These are phyloP conservation scores for Flexamia atlantica DNA, from an alignment of 2,888 invertebrate genomes.

Conservation along the genomic window DNA sequence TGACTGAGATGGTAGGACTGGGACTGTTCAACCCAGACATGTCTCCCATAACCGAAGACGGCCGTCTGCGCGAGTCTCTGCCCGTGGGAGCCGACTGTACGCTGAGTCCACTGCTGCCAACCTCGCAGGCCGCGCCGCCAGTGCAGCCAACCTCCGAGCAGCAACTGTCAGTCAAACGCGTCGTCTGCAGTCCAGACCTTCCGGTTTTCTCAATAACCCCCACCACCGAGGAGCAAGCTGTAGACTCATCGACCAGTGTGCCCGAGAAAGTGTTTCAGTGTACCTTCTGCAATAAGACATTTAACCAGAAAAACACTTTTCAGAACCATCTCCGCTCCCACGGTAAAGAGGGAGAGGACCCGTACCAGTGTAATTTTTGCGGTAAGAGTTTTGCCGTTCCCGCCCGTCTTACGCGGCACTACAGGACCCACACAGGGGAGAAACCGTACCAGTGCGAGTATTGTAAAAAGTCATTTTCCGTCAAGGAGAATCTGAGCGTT, in stretches of 20 bases:
- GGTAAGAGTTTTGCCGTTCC: slow-evolving; percentile 95
- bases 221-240: slow-evolving; percentile 67
- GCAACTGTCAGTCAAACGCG: slow-evolving; percentile 75
- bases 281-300: slow-evolving; percentile 85
- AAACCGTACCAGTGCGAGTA: slow-evolving; percentile 95
- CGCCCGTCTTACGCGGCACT: slow-evolving; percentile 90
- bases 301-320: slow-evolving; percentile 86
- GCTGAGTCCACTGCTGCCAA: slow-evolving; percentile 72
- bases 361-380: slow-evolving; percentile 93
- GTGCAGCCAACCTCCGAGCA: slow-evolving; percentile 74
- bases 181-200: slow-evolving; percentile 80
- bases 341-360: slow-evolving; percentile 79
- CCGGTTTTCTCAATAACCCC: slow-evolving; percentile 74
- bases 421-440: slow-evolving; percentile 94
- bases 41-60: slow-evolving; percentile 69
- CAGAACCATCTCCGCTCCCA: slow-evolving; percentile 85
- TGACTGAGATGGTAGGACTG: slow-evolving; percentile 78
- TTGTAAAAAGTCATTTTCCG: slow-evolving; percentile 95
- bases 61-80: slow-evolving; percentile 73
- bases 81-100: slow-evolving; percentile 74
- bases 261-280: slow-evolving; percentile 78
- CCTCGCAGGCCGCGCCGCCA: slow-evolving; percentile 77
- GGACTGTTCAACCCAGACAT: slow-evolving; percentile 74
- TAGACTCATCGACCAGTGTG: slow-evolving; percentile 68
- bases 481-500: slow-evolving; percentile 94